Base-by-base conservation (phyloP, 2,888 invertebrate species). In the Dynastes maya region DNA sequence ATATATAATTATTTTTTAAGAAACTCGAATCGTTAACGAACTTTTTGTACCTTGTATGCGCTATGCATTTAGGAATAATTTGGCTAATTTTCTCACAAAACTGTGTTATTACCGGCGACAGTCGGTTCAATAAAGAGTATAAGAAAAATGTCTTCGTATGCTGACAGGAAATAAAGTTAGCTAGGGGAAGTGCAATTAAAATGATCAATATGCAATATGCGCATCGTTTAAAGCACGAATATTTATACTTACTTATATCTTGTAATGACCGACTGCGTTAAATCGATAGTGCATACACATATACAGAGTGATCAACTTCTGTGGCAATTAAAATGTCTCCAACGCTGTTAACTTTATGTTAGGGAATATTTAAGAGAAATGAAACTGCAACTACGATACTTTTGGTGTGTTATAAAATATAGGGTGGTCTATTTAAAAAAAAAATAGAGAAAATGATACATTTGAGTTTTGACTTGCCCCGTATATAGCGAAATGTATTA, bases 1-100 rank as follows among this genome's bases (percentile, higher is more conserved):
- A 78, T 77, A 79, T 74, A 82, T 83, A 81, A 84, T 83, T 83
- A 82, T 74, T 61, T 74, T 74, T 74, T 74, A 74, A 74, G 61
- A 74, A 74, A 61, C 72, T 74, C 72, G 68, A 77, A 80, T 76
- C 81, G 81, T 78, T 83, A 83, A 82, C 83, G 83, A 83, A 81
- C 81, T 74, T 74, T 68, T 74, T 58, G 45, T 74, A 49, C 45
- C 40, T 27, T 27, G 27, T 45, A 61, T 49, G 27, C 61, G 78
- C 78, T 80, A 77, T 29, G 80, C 27, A 16, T 8, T 40, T 68
- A 51, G 29, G 51, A 74, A 74, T 80, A 81, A 80, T 81, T 81
- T 79, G 51, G 79, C 80, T 80, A 82, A 81, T 79, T 80, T 74
- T 45, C 45, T 11, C 40, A 27, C 40, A 22, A 49, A 74, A 68